These are phyloP conservation scores for Pseudomugil tenellus DNA, from an alignment of 2,797 vertebrate species.

Conservation along the genomic window DNA sequence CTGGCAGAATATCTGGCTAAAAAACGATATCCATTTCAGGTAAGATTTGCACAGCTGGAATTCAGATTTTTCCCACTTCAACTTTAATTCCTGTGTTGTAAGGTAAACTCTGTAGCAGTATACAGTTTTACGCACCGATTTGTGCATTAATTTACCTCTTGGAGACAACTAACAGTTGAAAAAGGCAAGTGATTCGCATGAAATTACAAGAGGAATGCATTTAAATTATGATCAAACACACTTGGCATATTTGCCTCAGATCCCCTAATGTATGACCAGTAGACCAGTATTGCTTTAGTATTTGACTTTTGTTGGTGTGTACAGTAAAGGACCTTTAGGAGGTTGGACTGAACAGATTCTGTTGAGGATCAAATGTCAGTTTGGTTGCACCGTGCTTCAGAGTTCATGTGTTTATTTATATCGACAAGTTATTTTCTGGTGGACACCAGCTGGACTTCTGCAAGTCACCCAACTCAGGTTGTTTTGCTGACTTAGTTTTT, in stretches of 20 bases:
- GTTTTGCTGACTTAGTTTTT: slow-evolving; percentile 43
- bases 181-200: background rate
- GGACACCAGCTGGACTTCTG: slow-evolving; percentile 45
- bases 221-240: background rate
- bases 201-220: background rate
- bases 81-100: background rate
- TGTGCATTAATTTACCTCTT: background rate
- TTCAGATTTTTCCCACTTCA: background rate
- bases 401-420: slow-evolving; percentile 88
- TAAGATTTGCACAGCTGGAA: slow-evolving; percentile 51
- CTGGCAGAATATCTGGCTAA: slow-evolving; percentile 95
- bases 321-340: slow-evolving; percentile 15
- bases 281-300: background rate
- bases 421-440: slow-evolving; percentile 81
- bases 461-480: slow-evolving; percentile 40
- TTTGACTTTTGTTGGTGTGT: slow-evolving; percentile 35
- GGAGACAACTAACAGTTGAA: slow-evolving; percentile 1
- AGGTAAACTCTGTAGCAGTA: background rate
- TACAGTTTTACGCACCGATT: background rate
- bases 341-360: slow-evolving; percentile 19
- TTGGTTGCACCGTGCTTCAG: slow-evolving; percentile 57
- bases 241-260: background rate
- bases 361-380: slow-evolving; percentile 65
- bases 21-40: slow-evolving; percentile 97
- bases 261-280: background rate